phyloP scores from a whole-genome alignment of 2,888 invertebrate genomes.

The Criorhina ranunculi region DNA sequence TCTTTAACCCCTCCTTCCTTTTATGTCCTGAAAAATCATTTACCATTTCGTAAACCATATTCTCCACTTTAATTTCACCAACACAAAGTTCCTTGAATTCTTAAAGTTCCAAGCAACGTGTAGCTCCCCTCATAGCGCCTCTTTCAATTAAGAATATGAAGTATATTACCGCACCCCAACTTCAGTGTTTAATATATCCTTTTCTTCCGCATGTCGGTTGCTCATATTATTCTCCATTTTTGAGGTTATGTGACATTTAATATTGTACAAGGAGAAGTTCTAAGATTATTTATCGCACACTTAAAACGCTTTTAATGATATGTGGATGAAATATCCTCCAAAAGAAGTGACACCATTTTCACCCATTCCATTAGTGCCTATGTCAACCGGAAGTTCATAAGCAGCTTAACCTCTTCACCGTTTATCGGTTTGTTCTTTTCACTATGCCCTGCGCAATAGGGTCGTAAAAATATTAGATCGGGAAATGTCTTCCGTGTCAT shows the following conservation, averaged over 20 bases:
- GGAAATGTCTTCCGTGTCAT: constrained; percentile 3
- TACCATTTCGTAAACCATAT: not conserved
- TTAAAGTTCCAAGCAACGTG: not conserved
- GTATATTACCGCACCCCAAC: not conserved
- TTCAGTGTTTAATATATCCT: not conserved
- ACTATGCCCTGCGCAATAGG: not conserved
- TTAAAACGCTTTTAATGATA: constrained; percentile 22
- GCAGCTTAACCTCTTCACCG: not conserved
- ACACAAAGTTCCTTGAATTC: not conserved
- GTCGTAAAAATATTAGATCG: not conserved
- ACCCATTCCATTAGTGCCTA: not conserved
- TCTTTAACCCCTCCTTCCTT: not conserved
- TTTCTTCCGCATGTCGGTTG: not conserved
- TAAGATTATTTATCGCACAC: constrained; percentile 29
- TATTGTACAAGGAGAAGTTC: constrained; percentile 24
- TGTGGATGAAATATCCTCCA: not conserved
- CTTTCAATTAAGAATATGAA: not conserved
- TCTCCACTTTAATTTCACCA: not conserved
- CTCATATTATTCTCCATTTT: not conserved
- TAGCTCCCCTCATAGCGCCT: not conserved
- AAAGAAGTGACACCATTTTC: not conserved
- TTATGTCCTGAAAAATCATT: not conserved
- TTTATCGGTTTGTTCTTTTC: constrained; percentile 9
- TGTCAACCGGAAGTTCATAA: constrained; percentile 6
- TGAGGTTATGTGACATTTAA: constrained; percentile 19